These are phyloP conservation scores for Stenodema calcarata DNA, from an alignment of 2,888 invertebrate species.

Conservation along the genomic window DNA sequence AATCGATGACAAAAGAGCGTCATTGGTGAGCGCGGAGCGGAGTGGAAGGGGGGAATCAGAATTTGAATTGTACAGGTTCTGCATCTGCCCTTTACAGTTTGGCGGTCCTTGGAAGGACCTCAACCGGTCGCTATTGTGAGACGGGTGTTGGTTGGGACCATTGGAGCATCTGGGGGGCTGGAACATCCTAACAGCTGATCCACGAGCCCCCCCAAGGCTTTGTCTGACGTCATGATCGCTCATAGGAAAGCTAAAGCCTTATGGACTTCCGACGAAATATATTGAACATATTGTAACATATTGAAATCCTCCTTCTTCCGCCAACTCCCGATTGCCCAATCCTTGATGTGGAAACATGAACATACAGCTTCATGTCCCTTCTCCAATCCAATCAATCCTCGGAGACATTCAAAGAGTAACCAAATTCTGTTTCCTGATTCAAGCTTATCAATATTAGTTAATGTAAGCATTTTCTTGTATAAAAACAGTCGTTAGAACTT, in stretches of 20 bases:
- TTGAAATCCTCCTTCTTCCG: no score
- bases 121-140: neutral
- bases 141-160: neutral
- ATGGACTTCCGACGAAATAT: no score
- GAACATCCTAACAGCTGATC: neutral
- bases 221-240: neutral
- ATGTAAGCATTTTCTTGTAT: no score
- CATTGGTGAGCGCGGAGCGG: neutral
- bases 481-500: no score
- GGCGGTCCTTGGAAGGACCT: conserved; percentile 1
- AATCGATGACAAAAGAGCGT: conserved; percentile 12
- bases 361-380: no score
- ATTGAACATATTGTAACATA: no score
- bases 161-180: neutral
- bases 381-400: no score
- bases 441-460: no score
- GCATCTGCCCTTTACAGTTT: conserved; percentile 9
- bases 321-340: no score
- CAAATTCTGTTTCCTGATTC: no score
- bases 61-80: conserved; percentile 19
- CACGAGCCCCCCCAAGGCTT: neutral
- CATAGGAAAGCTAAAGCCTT: neutral
- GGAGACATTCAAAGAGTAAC: no score
- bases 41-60: neutral
- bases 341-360: no score